Percentiles rank a stretch among this genome's conserved stretches.
These are phyloP conservation scores for Xestoiulus laeticollis DNA, from an alignment of 2,888 invertebrate genomes.

Conservation along the genomic window DNA sequence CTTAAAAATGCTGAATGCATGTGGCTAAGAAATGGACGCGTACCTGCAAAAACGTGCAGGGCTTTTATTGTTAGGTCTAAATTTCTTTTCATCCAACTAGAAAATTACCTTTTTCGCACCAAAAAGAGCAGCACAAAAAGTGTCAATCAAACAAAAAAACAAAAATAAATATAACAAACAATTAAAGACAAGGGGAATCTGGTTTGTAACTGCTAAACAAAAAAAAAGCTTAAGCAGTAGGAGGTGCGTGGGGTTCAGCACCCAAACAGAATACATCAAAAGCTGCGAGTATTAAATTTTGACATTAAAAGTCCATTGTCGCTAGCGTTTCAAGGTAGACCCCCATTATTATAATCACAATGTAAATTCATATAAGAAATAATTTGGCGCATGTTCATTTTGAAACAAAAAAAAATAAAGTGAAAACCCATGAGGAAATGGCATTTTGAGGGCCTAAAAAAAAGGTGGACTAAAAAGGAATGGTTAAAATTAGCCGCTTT, in stretches of 20 bases:
- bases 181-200: background rate
- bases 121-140: background rate
- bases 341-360: constrained; percentile 18
- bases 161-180: background rate
- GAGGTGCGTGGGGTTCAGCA: background rate
- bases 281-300: background rate
- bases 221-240: background rate
- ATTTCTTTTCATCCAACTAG: constrained; percentile 19
- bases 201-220: background rate
- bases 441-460: background rate
- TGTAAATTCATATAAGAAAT: background rate
- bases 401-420: background rate
- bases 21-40: background rate
- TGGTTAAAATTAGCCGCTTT: constrained; percentile 14
- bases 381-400: constrained; percentile 12
- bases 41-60: background rate
- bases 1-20: too few relatives aligned
- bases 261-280: constrained; percentile 2
- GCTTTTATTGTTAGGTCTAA: background rate
- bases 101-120: constrained; percentile 3
- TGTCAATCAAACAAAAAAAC: constrained; percentile 11
- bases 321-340: constrained; percentile 9
- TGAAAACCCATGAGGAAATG: constrained; percentile 9
- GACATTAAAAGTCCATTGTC: background rate
- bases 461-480: background rate